A percentile compares a stretch with the other conserved stretches of the same genome.
Evolutionary conservation across 92 coral and sea anemone genomes (phyloP).

Genomic region (Epizoanthus illoricatus): DNA sequence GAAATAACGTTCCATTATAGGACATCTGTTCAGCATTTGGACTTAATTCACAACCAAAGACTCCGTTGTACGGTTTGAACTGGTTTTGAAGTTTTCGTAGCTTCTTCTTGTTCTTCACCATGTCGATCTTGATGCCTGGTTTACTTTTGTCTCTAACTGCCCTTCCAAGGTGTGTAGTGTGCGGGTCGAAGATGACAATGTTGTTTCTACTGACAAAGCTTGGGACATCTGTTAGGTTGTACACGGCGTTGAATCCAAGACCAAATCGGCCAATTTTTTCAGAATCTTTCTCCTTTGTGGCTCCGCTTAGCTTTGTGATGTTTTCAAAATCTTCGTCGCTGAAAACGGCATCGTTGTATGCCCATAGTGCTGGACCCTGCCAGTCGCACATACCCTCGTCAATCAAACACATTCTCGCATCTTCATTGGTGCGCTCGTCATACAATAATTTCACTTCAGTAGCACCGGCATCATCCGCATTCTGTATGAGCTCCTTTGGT

Average conservation of each 20-base stretch:
- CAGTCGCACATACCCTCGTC: slow-evolving; percentile 58
- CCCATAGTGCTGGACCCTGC: slow-evolving; percentile 77
- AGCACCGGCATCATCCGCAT: slow-evolving; percentile 61
- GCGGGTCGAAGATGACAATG: slow-evolving; percentile 60
- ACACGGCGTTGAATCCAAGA: slow-evolving; percentile 64
- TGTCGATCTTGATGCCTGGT: slow-evolving; percentile 55
- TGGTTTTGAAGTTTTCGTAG: slow-evolving; percentile 40
- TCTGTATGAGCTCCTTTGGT: slow-evolving; percentile 80
- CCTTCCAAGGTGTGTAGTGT: slow-evolving; percentile 42
- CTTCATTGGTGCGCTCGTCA: slow-evolving; percentile 59
- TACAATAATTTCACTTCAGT: slow-evolving; percentile 65
- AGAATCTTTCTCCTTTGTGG: slow-evolving; percentile 52
- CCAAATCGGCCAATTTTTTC: slow-evolving; percentile 71
- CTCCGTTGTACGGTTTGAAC: slow-evolving; percentile 59
- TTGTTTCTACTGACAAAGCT: slow-evolving; percentile 49
- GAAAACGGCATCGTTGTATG: slow-evolving; percentile 62
- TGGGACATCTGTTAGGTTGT: slow-evolving; percentile 62
- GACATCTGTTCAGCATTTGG: slow-evolving; percentile 25
- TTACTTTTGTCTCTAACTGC: slow-evolving; percentile 51
- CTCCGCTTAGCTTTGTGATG: slow-evolving; percentile 60
- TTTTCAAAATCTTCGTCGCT: slow-evolving; percentile 58
- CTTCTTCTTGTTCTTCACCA: slow-evolving; percentile 33
- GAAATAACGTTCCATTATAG: slow-evolving; percentile 54
- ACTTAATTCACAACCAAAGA: slow-evolving; percentile 54
- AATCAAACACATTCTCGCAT: slow-evolving; percentile 39